Evolutionary conservation across 2,888 invertebrate genomes (phyloP).

Genomic region (Aplocera efformata): DNA sequence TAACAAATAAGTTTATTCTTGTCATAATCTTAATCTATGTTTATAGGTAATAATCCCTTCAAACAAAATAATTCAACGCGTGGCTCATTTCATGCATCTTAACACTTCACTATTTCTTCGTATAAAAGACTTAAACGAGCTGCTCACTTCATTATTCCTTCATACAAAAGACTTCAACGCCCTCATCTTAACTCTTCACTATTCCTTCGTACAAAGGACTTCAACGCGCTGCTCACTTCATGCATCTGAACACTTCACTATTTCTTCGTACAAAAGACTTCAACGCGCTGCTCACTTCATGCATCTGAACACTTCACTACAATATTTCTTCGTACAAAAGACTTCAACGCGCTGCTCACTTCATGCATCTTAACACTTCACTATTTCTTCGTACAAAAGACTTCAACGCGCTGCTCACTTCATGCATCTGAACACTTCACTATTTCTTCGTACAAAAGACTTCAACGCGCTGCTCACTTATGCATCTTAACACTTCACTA

Average conservation of each 20-base stretch:
- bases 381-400: neutral
- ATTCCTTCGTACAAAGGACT: constrained; percentile 2
- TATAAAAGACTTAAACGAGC: constrained; percentile 4
- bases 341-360: neutral
- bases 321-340: neutral
- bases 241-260: neutral
- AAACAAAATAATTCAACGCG: constrained; percentile 6
- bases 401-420: constrained; percentile 4
- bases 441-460: constrained; percentile 1
- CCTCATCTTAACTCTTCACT: neutral
- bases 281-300: too few species aligned
- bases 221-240: constrained; percentile 1
- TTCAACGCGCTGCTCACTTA: too few species aligned
- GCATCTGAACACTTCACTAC: neutral
- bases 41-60: too few species aligned
- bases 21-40: too few species aligned
- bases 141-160: too few species aligned
- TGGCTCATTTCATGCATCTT: neutral
- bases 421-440: too few species aligned
- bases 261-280: constrained; percentile 4
- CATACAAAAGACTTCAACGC: constrained; percentile 7
- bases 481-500: too few species aligned
- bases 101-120: too few species aligned
- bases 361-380: neutral
- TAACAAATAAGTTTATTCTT: too few species aligned